Conservation (phyloP, 2,113 vertebrate species). For the Festucalex cinctus region DNA sequence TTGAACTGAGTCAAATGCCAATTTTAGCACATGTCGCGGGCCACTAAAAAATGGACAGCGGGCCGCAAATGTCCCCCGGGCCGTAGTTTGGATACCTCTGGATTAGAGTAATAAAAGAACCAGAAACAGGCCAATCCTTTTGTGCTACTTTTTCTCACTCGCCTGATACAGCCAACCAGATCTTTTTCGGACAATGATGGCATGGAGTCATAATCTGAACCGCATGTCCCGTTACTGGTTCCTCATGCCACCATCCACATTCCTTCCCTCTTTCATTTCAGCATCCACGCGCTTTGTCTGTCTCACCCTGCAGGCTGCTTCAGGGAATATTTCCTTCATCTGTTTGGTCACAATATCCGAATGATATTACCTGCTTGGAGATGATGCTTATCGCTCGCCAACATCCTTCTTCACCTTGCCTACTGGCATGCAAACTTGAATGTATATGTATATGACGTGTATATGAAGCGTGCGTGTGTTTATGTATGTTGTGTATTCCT, state of each 20-base stretch:
- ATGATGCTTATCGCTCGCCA: slow-evolving; percentile 13
- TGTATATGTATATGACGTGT: too few relatives aligned
- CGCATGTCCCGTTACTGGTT: slow-evolving; percentile 43
- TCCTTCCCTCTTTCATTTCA: slow-evolving; percentile 47
- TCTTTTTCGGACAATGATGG: slow-evolving; percentile 45
- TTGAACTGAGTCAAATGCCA: too few relatives aligned
- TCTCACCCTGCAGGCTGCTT: slow-evolving; percentile 47
- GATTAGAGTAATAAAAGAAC: too few relatives aligned
- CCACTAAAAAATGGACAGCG: too few relatives aligned
- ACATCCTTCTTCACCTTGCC: slow-evolving; percentile 7
- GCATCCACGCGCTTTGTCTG: slow-evolving; percentile 49
- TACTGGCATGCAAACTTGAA: slow-evolving; percentile 20
- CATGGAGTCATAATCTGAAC: slow-evolving; percentile 54
- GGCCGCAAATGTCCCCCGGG: too few relatives aligned
- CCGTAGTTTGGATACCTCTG: too few relatives aligned
- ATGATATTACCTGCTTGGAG: slow-evolving; percentile 28
- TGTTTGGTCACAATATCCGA: slow-evolving; percentile 29
- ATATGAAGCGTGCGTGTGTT: slow-evolving; percentile 27
- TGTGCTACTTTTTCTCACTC: background rate
- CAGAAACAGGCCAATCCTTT: background rate
- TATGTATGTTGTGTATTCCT: slow-evolving; percentile 28
- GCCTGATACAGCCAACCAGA: slow-evolving; percentile 18
- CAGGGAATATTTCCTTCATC: slow-evolving; percentile 32
- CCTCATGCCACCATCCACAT: slow-evolving; percentile 44
- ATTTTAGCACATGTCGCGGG: too few relatives aligned